Evolutionary conservation across 2,888 invertebrate species (phyloP).

Genomic region (Argyra leucocephala): DNA sequence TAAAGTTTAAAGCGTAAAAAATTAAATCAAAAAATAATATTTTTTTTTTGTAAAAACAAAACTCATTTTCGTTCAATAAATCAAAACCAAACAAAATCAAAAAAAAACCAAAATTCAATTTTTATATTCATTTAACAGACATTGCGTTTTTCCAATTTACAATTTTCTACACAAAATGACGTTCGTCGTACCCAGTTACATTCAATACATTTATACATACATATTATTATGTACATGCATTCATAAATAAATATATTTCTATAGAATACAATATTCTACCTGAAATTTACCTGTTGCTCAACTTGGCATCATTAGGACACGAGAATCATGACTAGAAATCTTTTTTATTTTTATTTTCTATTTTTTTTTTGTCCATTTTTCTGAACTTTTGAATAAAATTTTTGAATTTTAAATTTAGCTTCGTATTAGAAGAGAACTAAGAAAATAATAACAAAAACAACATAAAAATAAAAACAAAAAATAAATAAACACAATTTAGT

Average conservation of each 20-base stretch:
- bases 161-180: neutral
- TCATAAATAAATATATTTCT: neutral
- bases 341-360: neutral
- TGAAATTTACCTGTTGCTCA: constrained; percentile 1
- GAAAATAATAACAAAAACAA: no score
- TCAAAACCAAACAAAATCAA: no score
- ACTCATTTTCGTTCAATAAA: no score
- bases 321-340: constrained; percentile 1
- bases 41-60: no score
- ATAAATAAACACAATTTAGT: neutral
- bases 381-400: neutral
- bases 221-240: neutral
- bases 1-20: no score
- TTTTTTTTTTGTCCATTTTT: neutral
- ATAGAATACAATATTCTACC: neutral
- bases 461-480: no score
- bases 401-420: neutral
- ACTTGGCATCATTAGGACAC: constrained; percentile 6
- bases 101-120: neutral
- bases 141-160: neutral
- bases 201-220: neutral
- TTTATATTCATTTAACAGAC: neutral
- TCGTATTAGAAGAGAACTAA: neutral
- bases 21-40: no score
- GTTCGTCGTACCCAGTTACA: neutral